Evolutionary conservation across 2,113 vertebrate species (phyloP).

Genomic region (Malurus elegans): DNA sequence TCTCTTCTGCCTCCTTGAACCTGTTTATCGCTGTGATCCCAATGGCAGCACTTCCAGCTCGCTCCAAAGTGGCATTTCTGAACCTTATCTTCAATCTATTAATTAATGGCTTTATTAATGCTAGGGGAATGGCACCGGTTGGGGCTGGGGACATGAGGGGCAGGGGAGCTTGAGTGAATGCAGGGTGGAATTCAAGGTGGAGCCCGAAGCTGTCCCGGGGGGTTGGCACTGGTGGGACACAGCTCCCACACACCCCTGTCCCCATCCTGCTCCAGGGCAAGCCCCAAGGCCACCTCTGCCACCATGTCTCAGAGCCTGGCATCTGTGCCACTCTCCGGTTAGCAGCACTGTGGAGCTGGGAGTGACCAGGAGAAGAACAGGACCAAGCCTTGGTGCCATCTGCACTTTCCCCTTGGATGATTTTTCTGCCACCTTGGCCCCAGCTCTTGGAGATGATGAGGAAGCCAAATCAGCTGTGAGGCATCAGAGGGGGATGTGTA

Average conservation of each 20-base stretch:
- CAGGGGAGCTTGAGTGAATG: not conserved
- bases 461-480: not conserved
- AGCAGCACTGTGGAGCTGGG: not conserved
- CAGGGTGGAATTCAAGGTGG: not conserved
- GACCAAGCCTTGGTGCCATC: not conserved
- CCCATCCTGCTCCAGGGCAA: not conserved
- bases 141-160: not conserved
- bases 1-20: constrained; percentile 23
- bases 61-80: not conserved
- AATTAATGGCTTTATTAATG: constrained; percentile 2
- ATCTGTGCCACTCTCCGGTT: not conserved
- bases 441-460: not conserved
- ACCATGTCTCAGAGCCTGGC: rapidly evolving
- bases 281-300: not conserved
- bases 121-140: not conserved
- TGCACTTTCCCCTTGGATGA: not conserved
- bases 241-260: not conserved
- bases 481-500: rapidly evolving
- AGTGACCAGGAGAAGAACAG: not conserved
- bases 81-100: not conserved
- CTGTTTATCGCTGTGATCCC: not conserved
- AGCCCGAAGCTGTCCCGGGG: rapidly evolving
- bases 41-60: not conserved
- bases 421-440: not conserved
- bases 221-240: not conserved